Conservation (phyloP, 2,888 invertebrate species). For the Ecdyonurus torrentis region DNA sequence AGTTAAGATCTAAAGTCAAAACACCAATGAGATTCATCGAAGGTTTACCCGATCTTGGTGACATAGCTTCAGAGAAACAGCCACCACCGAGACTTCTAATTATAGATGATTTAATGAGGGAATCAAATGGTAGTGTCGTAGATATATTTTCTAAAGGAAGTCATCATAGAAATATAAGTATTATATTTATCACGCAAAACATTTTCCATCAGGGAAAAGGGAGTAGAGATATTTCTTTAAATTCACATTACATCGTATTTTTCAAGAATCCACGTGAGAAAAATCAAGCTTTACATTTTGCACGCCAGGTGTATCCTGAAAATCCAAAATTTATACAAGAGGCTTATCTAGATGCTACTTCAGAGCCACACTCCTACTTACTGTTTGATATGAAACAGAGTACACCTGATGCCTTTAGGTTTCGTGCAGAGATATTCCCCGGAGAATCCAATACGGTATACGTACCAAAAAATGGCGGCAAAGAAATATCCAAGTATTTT, state of each 20-base stretch:
- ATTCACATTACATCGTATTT: not conserved
- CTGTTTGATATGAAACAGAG: constrained; percentile 13
- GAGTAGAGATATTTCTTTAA: not conserved
- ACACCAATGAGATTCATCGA: not conserved
- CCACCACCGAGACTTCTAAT: not conserved
- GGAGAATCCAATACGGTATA: not conserved
- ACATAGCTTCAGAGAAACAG: too few relatives aligned
- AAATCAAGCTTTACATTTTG: not conserved
- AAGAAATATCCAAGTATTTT: too few relatives aligned
- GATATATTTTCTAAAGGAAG: not conserved
- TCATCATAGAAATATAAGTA: constrained; percentile 1
- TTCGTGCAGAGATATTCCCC: constrained; percentile 9
- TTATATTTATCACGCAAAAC: not conserved
- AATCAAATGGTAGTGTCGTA: not conserved
- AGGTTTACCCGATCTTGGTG: too few relatives aligned
- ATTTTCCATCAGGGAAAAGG: constrained; percentile 2
- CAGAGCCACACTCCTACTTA: constrained; percentile 11
- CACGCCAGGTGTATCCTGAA: constrained; percentile 1
- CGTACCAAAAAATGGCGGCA: too few relatives aligned
- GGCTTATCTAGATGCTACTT: not conserved
- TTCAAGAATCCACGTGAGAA: not conserved
- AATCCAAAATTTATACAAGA: not conserved
- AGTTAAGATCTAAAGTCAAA: not conserved
- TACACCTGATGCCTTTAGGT: constrained; percentile 11
- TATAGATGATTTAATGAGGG: not conserved